Conservation (phyloP, 2,888 invertebrate species). For the Tromatobia lineatoria region DNA sequence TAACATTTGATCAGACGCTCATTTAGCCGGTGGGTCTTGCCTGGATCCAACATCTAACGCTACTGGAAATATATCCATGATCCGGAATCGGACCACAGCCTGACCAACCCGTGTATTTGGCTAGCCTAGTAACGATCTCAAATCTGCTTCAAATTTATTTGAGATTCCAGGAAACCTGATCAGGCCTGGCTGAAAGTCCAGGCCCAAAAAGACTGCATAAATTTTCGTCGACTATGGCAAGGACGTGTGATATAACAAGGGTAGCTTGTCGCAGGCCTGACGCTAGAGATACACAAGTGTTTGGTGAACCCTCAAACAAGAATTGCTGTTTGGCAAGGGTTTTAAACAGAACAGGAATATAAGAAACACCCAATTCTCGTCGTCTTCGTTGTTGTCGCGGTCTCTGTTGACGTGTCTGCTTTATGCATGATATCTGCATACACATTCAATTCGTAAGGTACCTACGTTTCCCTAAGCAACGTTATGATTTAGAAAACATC, state of each 20-base stretch:
- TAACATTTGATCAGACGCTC: no score
- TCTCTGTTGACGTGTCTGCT: not conserved
- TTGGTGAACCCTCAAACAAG: slow-evolving; percentile 10
- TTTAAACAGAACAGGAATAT: slow-evolving; percentile 18
- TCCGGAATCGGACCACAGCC: no score
- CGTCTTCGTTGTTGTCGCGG: not conserved
- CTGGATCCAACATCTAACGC: no score
- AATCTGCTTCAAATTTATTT: no score
- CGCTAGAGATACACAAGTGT: not conserved
- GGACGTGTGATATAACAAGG: not conserved
- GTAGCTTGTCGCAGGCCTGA: not conserved
- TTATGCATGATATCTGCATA: not conserved
- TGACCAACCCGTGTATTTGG: no score
- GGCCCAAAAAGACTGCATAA: no score
- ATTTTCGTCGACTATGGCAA: not conserved
- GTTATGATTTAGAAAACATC: no score
- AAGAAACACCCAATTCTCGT: slow-evolving; percentile 22
- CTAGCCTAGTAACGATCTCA: no score
- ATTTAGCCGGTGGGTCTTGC: no score
- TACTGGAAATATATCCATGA: no score
- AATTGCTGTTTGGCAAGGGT: slow-evolving; percentile 26
- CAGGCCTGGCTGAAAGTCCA: no score
- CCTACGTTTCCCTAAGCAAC: not conserved
- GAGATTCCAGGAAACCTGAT: no score
- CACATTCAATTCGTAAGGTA: not conserved